phyloP scores from a whole-genome alignment of 2,113 vertebrate genomes.

The Tachuris rubrigastra region DNA sequence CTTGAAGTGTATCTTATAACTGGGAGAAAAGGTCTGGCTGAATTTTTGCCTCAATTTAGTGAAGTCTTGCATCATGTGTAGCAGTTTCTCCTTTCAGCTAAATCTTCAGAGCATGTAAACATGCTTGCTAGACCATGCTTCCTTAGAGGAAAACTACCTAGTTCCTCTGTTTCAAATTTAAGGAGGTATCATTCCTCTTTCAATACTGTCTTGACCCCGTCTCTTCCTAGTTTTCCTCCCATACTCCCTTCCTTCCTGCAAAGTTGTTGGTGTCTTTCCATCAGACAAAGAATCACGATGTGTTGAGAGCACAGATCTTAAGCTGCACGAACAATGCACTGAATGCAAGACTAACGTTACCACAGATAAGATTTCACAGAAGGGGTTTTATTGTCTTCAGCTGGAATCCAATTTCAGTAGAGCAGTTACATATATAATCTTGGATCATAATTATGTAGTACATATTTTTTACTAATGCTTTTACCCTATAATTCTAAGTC shows the following conservation, averaged over 20 bases:
- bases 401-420: background rate
- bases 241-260: slow-evolving; percentile 37
- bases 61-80: background rate
- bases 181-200: slow-evolving; percentile 5
- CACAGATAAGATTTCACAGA: slow-evolving; percentile 4
- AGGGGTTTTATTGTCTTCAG: slow-evolving; percentile 25
- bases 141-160: slow-evolving; percentile 26
- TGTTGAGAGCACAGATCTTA: background rate
- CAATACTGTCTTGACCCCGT: background rate
- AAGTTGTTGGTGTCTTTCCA: slow-evolving; percentile 8
- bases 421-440: background rate
- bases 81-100: background rate
- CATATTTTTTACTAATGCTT: background rate
- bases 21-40: background rate
- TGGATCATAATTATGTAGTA: background rate
- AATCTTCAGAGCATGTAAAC: background rate
- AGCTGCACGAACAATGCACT: background rate
- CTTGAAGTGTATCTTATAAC: accelerated
- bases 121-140: background rate
- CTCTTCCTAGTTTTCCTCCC: slow-evolving; percentile 22
- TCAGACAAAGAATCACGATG: background rate
- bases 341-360: background rate
- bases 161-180: slow-evolving; percentile 29
- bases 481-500: background rate
- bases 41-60: background rate